These are phyloP conservation scores for Yponomeuta sedellus DNA, from an alignment of 2,888 invertebrate genomes.

Conservation along the genomic window DNA sequence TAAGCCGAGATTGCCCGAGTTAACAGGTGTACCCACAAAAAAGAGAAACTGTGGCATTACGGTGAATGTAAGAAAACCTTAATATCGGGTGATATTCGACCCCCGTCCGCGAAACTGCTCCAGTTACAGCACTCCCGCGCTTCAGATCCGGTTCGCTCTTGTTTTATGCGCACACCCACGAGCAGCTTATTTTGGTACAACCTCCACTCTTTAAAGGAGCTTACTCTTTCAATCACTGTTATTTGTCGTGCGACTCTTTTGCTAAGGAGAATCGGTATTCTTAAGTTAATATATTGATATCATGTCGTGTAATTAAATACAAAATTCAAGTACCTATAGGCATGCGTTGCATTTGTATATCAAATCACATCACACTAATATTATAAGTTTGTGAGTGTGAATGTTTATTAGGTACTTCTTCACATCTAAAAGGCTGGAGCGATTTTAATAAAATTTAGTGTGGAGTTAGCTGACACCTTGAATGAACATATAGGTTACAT, in stretches of 20 bases:
- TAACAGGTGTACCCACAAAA: slow-evolving; percentile 67
- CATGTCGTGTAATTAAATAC: not conserved
- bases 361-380: no score
- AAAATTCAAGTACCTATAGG: not conserved
- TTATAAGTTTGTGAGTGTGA: no score
- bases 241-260: slow-evolving; percentile 37
- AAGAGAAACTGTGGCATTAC: slow-evolving; percentile 66
- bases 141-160: slow-evolving; percentile 68
- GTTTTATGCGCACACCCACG: slow-evolving; percentile 43
- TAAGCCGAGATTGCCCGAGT: slow-evolving; percentile 57
- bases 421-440: no score
- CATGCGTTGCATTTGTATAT: no score
- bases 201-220: slow-evolving; percentile 63
- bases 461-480: no score
- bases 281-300: slow-evolving; percentile 26
- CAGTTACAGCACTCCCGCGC: slow-evolving; percentile 68
- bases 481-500: no score
- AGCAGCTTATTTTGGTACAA: slow-evolving; percentile 31
- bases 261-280: slow-evolving; percentile 31
- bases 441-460: no score
- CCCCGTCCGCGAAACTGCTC: slow-evolving; percentile 49
- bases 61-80: slow-evolving; percentile 68
- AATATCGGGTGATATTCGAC: slow-evolving; percentile 72
- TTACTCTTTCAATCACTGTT: slow-evolving; percentile 59
- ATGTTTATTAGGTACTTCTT: no score